Conservation (phyloP, 2,888 invertebrate species). For the Callimorpha dominula region DNA sequence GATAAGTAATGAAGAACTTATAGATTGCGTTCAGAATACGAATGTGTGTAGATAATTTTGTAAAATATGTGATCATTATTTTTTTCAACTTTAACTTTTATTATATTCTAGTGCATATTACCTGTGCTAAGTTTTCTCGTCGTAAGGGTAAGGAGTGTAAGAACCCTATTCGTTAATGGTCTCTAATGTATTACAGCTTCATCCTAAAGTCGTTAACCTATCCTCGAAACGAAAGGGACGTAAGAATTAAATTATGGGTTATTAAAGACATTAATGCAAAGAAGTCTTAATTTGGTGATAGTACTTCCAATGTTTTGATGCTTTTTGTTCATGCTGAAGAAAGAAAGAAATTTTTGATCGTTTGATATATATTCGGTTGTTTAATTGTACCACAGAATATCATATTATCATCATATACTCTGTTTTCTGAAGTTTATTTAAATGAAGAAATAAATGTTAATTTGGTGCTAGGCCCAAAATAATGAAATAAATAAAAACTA, state of each 20-base stretch:
- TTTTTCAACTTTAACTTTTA: constrained; percentile 31
- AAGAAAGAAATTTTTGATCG: no score
- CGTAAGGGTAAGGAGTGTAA: no score
- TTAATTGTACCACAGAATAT: background rate
- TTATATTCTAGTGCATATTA: no score
- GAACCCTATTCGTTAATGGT: no score
- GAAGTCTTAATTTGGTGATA: background rate
- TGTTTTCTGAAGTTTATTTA: background rate
- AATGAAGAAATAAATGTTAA: no score
- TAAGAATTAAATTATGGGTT: background rate
- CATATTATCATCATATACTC: background rate
- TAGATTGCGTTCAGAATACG: constrained; percentile 75
- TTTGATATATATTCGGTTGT: background rate
- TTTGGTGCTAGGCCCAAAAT: no score
- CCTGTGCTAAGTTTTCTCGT: background rate
- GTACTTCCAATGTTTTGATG: background rate
- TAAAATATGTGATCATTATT: constrained; percentile 42
- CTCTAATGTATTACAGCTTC: no score
- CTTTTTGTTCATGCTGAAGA: background rate
- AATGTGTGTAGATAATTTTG: constrained; percentile 64
- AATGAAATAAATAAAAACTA: no score
- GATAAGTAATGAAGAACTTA: constrained; percentile 85
- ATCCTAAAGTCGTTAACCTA: no score
- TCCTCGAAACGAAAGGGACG: background rate
- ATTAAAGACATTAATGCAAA: background rate